Conservation (phyloP, 2,888 invertebrate species). For the Drosophila melanocephala region DNA sequence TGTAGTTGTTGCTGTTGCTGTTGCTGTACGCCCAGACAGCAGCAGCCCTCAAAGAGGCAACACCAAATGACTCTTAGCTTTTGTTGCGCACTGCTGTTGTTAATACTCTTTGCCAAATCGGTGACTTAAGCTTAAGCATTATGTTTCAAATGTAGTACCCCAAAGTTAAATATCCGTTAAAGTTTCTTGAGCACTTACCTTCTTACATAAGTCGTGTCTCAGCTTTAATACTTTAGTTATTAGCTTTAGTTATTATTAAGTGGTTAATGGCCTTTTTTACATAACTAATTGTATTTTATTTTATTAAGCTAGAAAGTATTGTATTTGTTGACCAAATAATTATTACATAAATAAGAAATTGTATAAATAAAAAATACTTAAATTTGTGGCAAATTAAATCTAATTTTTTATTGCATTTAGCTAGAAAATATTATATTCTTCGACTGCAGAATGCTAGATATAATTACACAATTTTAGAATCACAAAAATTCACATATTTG, state of each 20-base stretch:
- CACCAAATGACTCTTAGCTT: constrained; percentile 26
- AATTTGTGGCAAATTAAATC: not conserved
- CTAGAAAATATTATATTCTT: not conserved
- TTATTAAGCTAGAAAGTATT: not conserved
- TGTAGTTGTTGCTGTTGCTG: constrained; percentile 13
- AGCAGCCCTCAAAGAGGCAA: constrained; percentile 39
- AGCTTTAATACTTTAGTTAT: too few relatives aligned
- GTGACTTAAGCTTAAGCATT: constrained; percentile 9
- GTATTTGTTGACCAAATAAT: not conserved
- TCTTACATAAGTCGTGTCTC: not conserved
- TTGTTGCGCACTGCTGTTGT: constrained; percentile 11
- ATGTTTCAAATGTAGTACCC: not conserved
- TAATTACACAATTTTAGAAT: not conserved
- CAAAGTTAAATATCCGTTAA: not conserved
- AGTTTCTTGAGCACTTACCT: not conserved
- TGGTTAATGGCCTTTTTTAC: not conserved
- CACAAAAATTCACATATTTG: not conserved
- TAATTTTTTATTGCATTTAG: accelerated
- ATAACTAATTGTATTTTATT: not conserved
- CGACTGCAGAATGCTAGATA: not conserved
- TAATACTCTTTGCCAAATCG: constrained; percentile 24
- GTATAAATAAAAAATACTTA: not conserved
- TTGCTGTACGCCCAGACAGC: constrained; percentile 38
- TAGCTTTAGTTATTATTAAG: not conserved
- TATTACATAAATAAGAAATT: not conserved